Base-by-base conservation (phyloP, 2,113 vertebrate genomes). In the Oplegnathus fasciatus region DNA sequence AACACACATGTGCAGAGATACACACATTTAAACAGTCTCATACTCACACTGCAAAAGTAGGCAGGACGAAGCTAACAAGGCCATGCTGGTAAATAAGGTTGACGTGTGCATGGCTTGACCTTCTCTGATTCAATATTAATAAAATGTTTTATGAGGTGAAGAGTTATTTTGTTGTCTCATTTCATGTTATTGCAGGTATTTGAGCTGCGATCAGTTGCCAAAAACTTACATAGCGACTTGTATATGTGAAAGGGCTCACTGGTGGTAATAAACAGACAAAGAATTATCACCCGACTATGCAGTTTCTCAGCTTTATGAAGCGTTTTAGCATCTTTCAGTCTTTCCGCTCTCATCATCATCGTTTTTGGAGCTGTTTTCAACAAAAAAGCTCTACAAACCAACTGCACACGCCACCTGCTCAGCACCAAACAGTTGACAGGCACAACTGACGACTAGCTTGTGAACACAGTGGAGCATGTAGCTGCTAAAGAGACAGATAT, bases 1-100 rank as follows among this genome's bases (percentile, higher is more conserved):
- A 77, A 78, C 70, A 71, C 44, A 64, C 72, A 64, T 62, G 30
- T 40, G 34, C 52, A 75, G 6, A 54, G 34, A 89, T 44, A 52
- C 75, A 75, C 68, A 71, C 30, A 46, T n/a, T 28, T 34, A 76
- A 60, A 72, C 61, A 65, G 40, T 26, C 54, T 26, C 15, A 75
- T 20, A 55, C 6, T 37, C 24, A 72, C 75, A 55, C 48, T 67
- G 26, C 72, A 68, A 78, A 26, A n/a, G 50, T 32, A 61, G 24
- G 80, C 57, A 64, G 54, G 54, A 73, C 37, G 17, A 9, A 78
- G 57, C 32, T 30, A 44, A 60, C 75, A 68, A 58, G 48, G 50
- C 48, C 58, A 26, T 6, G 60, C 50, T 72, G 75, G 30, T 73
- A 54, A 69, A 54, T 14, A 30, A 26, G 26, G 54, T n/a, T 55